Evolutionary conservation across 2,888 invertebrate genomes (phyloP).

Genomic region (Apamea monoglypha): DNA sequence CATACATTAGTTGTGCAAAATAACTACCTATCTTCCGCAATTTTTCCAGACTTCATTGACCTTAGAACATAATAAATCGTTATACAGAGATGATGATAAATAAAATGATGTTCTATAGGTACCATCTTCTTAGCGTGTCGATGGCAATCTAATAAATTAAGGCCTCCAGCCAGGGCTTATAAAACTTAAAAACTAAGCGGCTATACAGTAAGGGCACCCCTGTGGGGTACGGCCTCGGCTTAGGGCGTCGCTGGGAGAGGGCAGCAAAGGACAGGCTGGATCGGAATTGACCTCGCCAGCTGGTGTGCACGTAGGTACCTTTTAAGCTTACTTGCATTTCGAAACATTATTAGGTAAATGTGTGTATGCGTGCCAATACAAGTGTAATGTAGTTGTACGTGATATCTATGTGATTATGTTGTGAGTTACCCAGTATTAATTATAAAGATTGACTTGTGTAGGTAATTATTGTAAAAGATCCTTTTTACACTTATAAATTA

Average conservation of each 20-base stretch:
- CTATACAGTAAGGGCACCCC: no score
- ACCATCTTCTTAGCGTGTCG: no score
- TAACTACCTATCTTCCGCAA: not conserved
- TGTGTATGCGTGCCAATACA: constrained; percentile 56
- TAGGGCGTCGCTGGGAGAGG: no score
- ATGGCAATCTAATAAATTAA: no score
- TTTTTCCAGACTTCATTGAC: not conserved
- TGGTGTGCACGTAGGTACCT: not conserved
- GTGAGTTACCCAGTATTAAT: constrained; percentile 65
- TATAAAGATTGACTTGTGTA: constrained; percentile 41
- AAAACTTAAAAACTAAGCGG: no score
- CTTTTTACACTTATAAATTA: constrained; percentile 50
- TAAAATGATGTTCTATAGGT: not conserved
- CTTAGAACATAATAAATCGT: not conserved
- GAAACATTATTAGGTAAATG: constrained; percentile 11
- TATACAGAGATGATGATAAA: not conserved
- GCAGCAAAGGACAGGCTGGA: no score
- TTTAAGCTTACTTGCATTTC: constrained; percentile 42
- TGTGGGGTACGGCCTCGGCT: no score
- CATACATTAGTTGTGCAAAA: not conserved
- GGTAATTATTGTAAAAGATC: constrained; percentile 25
- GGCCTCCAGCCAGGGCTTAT: no score
- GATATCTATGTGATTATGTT: constrained; percentile 56
- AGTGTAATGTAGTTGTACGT: constrained; percentile 40
- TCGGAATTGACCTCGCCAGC: no score